These are phyloP conservation scores for Crax fasciolata DNA, from an alignment of 2,797 vertebrate species.

Conservation along the genomic window DNA sequence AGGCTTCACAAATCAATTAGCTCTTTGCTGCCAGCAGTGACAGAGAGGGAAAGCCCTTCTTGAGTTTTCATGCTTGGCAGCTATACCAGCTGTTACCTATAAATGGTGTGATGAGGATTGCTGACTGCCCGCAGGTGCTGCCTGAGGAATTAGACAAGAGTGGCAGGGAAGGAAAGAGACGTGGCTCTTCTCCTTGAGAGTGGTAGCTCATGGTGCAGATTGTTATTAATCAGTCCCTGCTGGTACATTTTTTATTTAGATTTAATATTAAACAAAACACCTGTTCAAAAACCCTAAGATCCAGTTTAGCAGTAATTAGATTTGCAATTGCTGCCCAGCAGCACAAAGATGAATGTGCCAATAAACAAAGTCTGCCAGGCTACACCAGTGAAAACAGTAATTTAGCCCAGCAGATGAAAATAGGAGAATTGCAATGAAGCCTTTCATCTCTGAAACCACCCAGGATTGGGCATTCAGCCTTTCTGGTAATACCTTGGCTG, in stretches of 20 bases:
- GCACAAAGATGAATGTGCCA: not conserved
- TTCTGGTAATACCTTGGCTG: not conserved
- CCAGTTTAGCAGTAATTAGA: constrained; percentile 12
- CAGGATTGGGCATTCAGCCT: fast-evolving
- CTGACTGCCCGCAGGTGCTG: not conserved
- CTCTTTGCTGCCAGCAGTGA: not conserved
- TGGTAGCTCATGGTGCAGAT: not conserved
- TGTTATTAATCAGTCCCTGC: not conserved
- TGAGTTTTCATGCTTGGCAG: fast-evolving
- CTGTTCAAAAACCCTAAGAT: not conserved
- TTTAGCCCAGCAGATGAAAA: not conserved
- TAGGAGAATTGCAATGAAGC: not conserved
- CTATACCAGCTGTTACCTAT: not conserved
- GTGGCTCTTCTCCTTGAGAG: not conserved
- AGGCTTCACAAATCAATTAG: not conserved
- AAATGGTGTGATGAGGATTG: not conserved
- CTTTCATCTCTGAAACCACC: not conserved
- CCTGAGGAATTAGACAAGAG: not conserved
- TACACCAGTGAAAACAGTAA: not conserved
- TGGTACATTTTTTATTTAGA: constrained; percentile 16
- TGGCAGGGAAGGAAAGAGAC: not conserved
- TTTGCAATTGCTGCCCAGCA: constrained; percentile 30
- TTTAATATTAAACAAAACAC: constrained; percentile 39
- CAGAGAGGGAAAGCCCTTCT: not conserved
- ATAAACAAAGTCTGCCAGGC: not conserved